Evolutionary conservation across 2,113 vertebrate genomes (phyloP), one percentile per base, ranked within the genome.

Genomic region (Bucco capensis): DNA sequence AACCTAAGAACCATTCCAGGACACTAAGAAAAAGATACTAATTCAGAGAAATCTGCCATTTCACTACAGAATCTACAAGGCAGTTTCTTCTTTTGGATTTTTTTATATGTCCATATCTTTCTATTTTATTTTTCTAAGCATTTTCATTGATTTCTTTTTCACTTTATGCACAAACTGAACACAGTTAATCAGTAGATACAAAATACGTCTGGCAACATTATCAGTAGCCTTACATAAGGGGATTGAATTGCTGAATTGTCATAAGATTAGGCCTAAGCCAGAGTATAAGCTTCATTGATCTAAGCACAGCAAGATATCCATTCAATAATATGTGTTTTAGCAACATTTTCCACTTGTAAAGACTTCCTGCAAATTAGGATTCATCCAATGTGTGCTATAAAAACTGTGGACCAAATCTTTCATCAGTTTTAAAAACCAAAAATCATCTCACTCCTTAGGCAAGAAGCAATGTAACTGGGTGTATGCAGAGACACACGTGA

Each of bases 271-370:
- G 82, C 90, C 90, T 97, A 92, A 96, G 93, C 92, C 93, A 93
- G 83, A 80, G 80, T 87, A 86, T 95, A 96, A 96, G 94, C 92
- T 89, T 94, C 95, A 97, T 96, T 94, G 96, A 97, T 97, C 95
- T 72, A 88, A 77, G 74, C 94, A 80, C 93, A 93, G 94, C 80
- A 83, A 94, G 96, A 61, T 93, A 92, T 33, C 95, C 83, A 93
- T 92, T 96, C 95, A 92, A 95, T 96, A 96, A 92, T 90, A 92
- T 75, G 87, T 94, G 90, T 96, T 95, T 95, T 94, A 96, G 92
- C 80, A 90, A 94, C 86, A 91, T 96, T 96, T 94, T 95, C 93
- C 85, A 94, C 95, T 96, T 90, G 92, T 95, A 96, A 95, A 95
- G 91, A 94, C 96, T 96, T 95, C 83, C 94, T 92, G 90, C 91